These are phyloP conservation scores for Parauchenoglanis ngamensis DNA, from an alignment of 2,797 vertebrate species.

Conservation along the genomic window DNA sequence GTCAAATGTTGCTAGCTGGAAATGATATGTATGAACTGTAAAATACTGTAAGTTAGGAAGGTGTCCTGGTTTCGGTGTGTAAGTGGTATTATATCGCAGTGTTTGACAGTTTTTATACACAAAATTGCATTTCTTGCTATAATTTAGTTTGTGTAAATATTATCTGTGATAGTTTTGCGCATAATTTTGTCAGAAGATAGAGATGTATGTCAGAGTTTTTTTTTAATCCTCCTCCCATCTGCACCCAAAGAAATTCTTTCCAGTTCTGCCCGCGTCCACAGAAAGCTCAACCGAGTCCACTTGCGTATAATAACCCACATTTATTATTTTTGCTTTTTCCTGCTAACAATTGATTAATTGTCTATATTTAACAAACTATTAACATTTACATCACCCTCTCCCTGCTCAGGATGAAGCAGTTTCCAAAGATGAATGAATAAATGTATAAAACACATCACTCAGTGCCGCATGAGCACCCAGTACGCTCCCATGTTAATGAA, in stretches of 20 bases:
- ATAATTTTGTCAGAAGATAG: background rate
- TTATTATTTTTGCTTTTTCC: background rate
- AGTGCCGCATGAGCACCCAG: background rate
- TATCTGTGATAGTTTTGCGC: background rate
- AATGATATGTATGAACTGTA: background rate
- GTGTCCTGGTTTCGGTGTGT: too few species aligned
- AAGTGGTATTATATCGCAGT: background rate
- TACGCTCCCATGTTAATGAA: background rate
- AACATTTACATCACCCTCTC: background rate
- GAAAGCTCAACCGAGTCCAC: background rate
- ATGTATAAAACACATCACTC: background rate
- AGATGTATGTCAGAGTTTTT: too few species aligned
- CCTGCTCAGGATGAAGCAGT: background rate
- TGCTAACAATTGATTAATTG: background rate
- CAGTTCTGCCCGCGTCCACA: background rate
- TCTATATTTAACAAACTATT: background rate
- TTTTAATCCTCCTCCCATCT: background rate
- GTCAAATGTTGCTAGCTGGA: background rate
- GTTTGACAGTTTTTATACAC: background rate
- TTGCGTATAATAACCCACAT: background rate
- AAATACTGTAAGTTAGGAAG: background rate
- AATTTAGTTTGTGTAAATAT: background rate
- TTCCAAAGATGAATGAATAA: background rate
- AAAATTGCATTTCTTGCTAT: background rate
- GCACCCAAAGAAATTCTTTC: background rate